Evolutionary conservation across 30 jellyfish, hydroid and myxozoan species (phyloP), one percentile per base, ranked within the genome.

Genomic region (Haliclystus octoradiatus): DNA sequence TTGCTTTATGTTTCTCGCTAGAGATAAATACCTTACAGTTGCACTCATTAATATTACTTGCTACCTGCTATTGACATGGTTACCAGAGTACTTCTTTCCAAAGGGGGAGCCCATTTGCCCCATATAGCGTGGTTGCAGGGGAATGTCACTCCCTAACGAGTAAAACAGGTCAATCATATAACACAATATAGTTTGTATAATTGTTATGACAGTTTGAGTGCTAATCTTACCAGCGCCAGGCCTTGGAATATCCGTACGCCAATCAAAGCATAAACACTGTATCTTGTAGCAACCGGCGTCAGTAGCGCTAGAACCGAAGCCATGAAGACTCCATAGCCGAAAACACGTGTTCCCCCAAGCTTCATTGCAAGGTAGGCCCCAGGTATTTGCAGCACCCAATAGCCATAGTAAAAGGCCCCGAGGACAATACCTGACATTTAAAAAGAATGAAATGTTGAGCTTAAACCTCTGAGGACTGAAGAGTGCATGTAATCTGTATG

Each of bases 241-340:
- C 96, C 96, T 74, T 86, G 96, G 29, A 78, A 72, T 4, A 86
- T 64, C 31, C 96, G 67, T 22, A 86, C 70, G 62, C 78, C 85
- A 35, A 76, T 71, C 71, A 86, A 52, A 9, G 92, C 96, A 66
- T 78, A 78, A 29, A 86, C 96, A 65, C 92, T 83, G 82, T 86
- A 86, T 26, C 96, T 92, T n/a, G 96, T 86, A 22, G 96, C 96
- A 2, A 86, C 96, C 24, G 96, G 96, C 2, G 96, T 86, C 31
- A 86, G 70, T 7, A 86, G 65, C 1, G 94, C 74, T 27, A 86
- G 65, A 33, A 86, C 34, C 0, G 96, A 82, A 1, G 96, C 93
- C n/a, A 86, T 76, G 63, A 86, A 79, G n/a, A 78, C 92, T 22
- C 96, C 96, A 71, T 78, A 86, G 49, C 96, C 96, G 70, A 86